A percentile compares a stretch with the other conserved stretches of the same genome.
These are phyloP conservation scores for Ariolimax columbianus DNA, from an alignment of 2,888 invertebrate genomes.

Conservation along the genomic window DNA sequence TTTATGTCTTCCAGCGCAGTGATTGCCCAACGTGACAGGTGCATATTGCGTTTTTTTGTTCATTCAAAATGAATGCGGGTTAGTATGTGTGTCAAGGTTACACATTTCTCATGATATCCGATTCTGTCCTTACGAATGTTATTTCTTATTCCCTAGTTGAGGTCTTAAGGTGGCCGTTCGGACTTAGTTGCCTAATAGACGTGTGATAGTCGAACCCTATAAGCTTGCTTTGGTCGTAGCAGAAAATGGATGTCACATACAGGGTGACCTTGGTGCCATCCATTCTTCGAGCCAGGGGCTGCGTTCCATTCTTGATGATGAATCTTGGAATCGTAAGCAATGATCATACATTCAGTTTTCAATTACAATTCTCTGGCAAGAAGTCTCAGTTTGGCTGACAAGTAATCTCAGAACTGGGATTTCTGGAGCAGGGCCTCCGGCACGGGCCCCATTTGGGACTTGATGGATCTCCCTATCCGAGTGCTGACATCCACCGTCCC, in stretches of 20 bases:
- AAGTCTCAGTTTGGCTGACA: not conserved
- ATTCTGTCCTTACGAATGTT: not conserved
- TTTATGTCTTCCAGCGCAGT: too few species aligned
- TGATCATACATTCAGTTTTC: constrained; percentile 28
- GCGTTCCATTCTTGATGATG: constrained; percentile 27
- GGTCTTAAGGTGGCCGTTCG: not conserved
- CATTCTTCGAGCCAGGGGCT: not conserved
- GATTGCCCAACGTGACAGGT: too few species aligned
- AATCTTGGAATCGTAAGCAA: constrained; percentile 12
- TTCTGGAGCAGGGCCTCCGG: not conserved
- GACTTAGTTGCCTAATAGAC: not conserved
- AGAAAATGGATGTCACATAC: constrained; percentile 29
- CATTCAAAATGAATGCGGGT: too few species aligned
- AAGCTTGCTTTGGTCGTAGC: not conserved
- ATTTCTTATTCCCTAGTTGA: not conserved
- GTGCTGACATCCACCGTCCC: too few species aligned
- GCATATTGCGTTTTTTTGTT: too few species aligned
- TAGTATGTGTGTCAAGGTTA: too few species aligned
- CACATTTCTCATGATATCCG: not conserved
- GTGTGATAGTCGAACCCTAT: constrained; percentile 13
- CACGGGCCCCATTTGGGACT: not conserved
- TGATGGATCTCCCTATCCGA: constrained; percentile 9
- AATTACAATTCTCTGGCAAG: not conserved
- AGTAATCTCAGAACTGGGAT: constrained; percentile 21
- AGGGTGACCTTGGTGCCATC: constrained; percentile 15